Evolutionary conservation across 2,797 vertebrate species (phyloP), one percentile per base, ranked within the genome.

Genomic region (Microhierax caerulescens): DNA sequence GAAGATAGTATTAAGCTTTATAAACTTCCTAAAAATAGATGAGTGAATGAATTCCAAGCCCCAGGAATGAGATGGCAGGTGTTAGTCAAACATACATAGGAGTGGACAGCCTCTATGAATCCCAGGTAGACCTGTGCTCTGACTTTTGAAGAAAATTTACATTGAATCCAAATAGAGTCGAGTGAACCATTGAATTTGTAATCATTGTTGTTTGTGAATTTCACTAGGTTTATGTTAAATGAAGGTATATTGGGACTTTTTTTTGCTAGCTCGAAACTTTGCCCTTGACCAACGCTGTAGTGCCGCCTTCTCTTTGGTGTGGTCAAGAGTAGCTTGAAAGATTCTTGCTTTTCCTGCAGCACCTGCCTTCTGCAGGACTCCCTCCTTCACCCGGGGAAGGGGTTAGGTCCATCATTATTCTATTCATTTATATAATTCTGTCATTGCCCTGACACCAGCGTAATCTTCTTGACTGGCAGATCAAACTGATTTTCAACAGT

Each of bases 401-500:
- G 39, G 73, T 89, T 82, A 77, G 63, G 91, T 59, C 63, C 7
- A 1, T 92, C 21, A 21, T 77, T 69, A 21, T 85, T 93, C 82
- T 85, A 76, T 94, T 95, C 73, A 94, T 95, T 95, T 96, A 78
- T 95, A 32, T 95, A 79, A 96, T 94, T 96, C 85, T 95, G 85
- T 95, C 93, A 94, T 78, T 95, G 75, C 82, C 54, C 77, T 95
- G 89, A 93, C 91, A 96, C 79, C 65, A 72, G 87, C 0, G 16
- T 96, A 94, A 96, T 97, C 85, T 95, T 95, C 95, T 91, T 96
- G 95, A 96, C 93, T 96, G 90, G 53, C 85, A 95, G 90, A 96
- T 96, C 90, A 95, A 95, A 96, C 85, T 91, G 85, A 90, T 93
- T 95, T 91, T 84, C 90, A 96, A 93, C 91, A 91, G 85, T 95